phyloP scores from a whole-genome alignment of 2,888 invertebrate genomes.

The Pomacea canaliculata region DNA sequence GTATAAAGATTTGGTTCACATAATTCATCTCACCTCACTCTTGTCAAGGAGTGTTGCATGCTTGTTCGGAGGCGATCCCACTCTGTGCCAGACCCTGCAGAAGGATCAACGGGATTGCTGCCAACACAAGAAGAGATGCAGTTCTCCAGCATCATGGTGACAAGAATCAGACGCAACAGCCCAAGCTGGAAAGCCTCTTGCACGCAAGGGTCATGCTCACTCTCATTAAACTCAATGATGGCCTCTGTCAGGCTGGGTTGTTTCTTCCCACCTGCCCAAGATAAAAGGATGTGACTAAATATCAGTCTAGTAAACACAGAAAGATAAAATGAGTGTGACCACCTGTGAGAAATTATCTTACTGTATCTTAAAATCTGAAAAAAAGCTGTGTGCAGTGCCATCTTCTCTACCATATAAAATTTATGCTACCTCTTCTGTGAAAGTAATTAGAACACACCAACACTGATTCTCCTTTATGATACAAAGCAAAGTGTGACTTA shows the following conservation, averaged over 20 bases:
- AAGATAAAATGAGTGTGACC: too few species aligned
- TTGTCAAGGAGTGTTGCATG: slow-evolving; percentile 33
- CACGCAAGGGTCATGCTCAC: slow-evolving; percentile 54
- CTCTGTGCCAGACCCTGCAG: slow-evolving; percentile 25
- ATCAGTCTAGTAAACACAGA: too few species aligned
- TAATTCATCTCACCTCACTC: slow-evolving; percentile 5
- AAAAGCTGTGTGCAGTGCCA: too few species aligned
- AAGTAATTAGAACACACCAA: too few species aligned
- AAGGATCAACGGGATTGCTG: slow-evolving; percentile 29
- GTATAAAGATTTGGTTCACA: too few species aligned
- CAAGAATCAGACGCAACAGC: slow-evolving; percentile 75
- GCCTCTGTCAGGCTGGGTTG: slow-evolving; percentile 77
- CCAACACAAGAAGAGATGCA: slow-evolving; percentile 73
- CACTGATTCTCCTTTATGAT: too few species aligned
- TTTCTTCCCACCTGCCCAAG: neutral
- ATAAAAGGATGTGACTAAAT: neutral
- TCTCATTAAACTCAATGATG: slow-evolving; percentile 80
- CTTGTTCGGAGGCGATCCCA: slow-evolving; percentile 55
- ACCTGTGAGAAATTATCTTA: too few species aligned
- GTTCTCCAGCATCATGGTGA: slow-evolving; percentile 82
- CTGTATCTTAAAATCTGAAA: too few species aligned
- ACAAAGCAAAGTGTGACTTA: neutral
- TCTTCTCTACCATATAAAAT: too few species aligned
- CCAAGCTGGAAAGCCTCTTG: slow-evolving; percentile 67
- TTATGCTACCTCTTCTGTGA: too few species aligned